Evolutionary conservation across 2,113 vertebrate species (phyloP).

Genomic region (Caranx ignobilis): DNA sequence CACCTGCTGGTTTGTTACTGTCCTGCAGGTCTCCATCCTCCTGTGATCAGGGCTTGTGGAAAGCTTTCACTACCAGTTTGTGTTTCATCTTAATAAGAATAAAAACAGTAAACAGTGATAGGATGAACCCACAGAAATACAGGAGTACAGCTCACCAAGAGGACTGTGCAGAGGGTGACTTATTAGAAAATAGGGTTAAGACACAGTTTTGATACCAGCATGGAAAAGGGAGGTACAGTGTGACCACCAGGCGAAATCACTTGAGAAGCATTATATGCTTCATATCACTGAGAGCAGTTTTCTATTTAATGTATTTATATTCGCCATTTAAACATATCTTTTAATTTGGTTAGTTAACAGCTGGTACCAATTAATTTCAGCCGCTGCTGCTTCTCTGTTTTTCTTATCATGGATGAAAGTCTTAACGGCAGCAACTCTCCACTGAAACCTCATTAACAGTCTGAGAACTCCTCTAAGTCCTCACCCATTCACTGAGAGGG

Average conservation of each 20-base stretch:
- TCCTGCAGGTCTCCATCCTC: not conserved
- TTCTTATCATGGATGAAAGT: not conserved
- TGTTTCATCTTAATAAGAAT: not conserved
- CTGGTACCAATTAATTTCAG: not conserved
- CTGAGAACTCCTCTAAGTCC: not conserved
- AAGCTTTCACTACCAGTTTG: not conserved
- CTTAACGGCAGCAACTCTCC: not conserved
- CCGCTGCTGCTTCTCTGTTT: not conserved
- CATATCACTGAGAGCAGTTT: no score
- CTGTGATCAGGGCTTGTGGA: not conserved
- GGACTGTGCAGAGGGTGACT: not conserved
- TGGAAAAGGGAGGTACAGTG: not conserved
- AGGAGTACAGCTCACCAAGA: not conserved
- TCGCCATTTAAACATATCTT: not conserved
- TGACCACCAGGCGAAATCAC: no score
- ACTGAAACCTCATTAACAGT: conserved; percentile 33
- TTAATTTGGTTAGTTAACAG: not conserved
- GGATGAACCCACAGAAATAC: not conserved
- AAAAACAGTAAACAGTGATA: not conserved
- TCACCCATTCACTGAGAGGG: not conserved
- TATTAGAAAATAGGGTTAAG: not conserved
- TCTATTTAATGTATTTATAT: no score
- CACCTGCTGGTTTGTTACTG: conserved; percentile 39
- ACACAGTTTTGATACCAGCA: not conserved
- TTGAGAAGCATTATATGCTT: no score